Percentiles rank a stretch among this genome's conserved stretches.
Evolutionary conservation across 2,888 invertebrate genomes (phyloP).

Genomic region (Yponomeuta cagnagella): DNA sequence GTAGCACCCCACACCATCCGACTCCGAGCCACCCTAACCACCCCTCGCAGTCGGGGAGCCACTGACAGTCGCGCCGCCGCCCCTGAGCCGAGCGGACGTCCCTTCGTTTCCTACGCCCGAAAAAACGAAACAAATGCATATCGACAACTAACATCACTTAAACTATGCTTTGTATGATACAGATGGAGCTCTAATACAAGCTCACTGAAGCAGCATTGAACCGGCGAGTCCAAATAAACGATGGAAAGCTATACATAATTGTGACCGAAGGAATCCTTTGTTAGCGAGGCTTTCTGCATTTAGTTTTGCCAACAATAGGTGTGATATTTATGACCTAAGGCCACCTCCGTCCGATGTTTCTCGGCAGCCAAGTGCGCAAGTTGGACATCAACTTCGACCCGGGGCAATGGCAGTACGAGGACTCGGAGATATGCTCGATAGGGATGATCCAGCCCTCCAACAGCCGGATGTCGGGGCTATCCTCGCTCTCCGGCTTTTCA

Average conservation of each 20-base stretch:
- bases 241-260: not conserved
- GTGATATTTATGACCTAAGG: not conserved
- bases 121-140: constrained; percentile 32
- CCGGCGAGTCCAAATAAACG: not conserved
- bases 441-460: constrained; percentile 85
- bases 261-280: constrained; percentile 8
- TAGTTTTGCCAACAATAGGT: constrained; percentile 9
- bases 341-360: constrained; percentile 20
- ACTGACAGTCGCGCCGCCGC: constrained; percentile 61
- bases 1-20: constrained; percentile 39
- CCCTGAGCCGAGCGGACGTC: constrained; percentile 50
- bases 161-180: constrained; percentile 44
- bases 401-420: constrained; percentile 81
- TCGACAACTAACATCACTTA: constrained; percentile 42
- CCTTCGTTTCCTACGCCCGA: constrained; percentile 23
- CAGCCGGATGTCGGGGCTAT: constrained; percentile 83
- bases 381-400: constrained; percentile 23
- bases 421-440: constrained; percentile 88
- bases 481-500: constrained; percentile 22
- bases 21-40: constrained; percentile 4
- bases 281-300: constrained; percentile 7
- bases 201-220: constrained; percentile 25
- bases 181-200: constrained; percentile 32
- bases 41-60: constrained; percentile 18
- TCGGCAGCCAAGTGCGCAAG: constrained; percentile 23